A percentile compares a stretch with the other conserved stretches of the same genome.
Conservation (phyloP, 2,113 vertebrate genomes). For the Columbina picui region DNA sequence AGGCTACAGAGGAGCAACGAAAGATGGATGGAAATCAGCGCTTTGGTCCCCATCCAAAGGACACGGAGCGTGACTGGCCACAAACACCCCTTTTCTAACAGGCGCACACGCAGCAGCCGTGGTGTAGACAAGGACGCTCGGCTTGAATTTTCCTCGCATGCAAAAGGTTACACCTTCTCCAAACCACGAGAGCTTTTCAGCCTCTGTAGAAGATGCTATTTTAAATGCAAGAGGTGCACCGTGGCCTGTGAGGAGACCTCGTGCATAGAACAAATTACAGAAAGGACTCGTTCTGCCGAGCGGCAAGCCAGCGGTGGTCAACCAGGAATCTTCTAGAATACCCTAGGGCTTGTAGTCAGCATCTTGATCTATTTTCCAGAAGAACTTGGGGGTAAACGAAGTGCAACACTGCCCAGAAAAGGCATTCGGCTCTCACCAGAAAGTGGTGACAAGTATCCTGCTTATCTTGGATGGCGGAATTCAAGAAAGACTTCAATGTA, state of each 20-base stretch:
- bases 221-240: background rate
- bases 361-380: background rate
- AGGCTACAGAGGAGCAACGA: background rate
- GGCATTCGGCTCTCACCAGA: background rate
- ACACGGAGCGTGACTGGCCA: background rate
- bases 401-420: background rate
- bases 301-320: background rate
- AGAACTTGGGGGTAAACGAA: background rate
- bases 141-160: background rate
- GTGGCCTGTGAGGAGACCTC: background rate
- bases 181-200: background rate
- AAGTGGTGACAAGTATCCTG: background rate
- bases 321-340: background rate
- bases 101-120: background rate
- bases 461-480: background rate
- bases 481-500: background rate
- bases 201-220: background rate
- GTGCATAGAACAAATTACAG: background rate
- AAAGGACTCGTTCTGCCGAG: background rate
- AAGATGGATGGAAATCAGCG: background rate
- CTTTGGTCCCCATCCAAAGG: background rate
- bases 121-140: background rate
- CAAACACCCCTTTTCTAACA: background rate
- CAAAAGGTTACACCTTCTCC: background rate
- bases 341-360: background rate